Evolutionary conservation across 1,140 invertebrate genomes (phyloP).

Genomic region (Drosophila oshimai): DNA sequence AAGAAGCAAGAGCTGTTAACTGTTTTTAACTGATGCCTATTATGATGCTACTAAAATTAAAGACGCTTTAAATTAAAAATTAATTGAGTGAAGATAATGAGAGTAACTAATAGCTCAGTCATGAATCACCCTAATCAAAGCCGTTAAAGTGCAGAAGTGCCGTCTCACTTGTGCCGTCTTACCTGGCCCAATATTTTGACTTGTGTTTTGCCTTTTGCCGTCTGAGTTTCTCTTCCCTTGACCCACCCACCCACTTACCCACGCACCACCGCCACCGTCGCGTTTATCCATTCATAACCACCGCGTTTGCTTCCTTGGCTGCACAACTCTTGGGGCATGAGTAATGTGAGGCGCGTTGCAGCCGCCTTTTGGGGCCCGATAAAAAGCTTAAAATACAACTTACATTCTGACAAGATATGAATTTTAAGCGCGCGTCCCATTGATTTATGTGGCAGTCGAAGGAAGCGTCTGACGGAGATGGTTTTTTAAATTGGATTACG

Average conservation of each 20-base stretch:
- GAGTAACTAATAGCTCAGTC: neutral
- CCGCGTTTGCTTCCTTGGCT: conserved; percentile 20
- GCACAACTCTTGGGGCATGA: conserved; percentile 44
- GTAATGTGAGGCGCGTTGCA: conserved; percentile 69
- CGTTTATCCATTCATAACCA: conserved; percentile 46
- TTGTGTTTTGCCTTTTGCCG: conserved; percentile 24
- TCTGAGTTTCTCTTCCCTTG: neutral
- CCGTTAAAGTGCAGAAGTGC: neutral
- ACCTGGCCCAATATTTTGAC: conserved; percentile 30
- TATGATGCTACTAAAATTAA: no score
- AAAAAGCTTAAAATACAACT: conserved; percentile 80
- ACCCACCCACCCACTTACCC: neutral
- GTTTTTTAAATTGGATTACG: conserved; percentile 79
- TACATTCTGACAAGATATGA: conserved; percentile 78
- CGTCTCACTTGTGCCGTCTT: neutral
- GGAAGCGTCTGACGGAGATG: conserved; percentile 41
- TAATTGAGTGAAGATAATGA: no score
- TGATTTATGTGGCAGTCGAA: conserved; percentile 61
- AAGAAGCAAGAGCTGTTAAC: no score
- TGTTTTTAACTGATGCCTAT: no score
- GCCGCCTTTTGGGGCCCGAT: conserved; percentile 64
- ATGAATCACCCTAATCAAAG: conserved; percentile 30
- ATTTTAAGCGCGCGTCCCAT: conserved; percentile 68
- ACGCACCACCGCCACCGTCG: neutral
- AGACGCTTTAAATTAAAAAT: no score